These are phyloP conservation scores for Tanypteryx hageni DNA, from an alignment of 2,888 invertebrate genomes.

Conservation along the genomic window DNA sequence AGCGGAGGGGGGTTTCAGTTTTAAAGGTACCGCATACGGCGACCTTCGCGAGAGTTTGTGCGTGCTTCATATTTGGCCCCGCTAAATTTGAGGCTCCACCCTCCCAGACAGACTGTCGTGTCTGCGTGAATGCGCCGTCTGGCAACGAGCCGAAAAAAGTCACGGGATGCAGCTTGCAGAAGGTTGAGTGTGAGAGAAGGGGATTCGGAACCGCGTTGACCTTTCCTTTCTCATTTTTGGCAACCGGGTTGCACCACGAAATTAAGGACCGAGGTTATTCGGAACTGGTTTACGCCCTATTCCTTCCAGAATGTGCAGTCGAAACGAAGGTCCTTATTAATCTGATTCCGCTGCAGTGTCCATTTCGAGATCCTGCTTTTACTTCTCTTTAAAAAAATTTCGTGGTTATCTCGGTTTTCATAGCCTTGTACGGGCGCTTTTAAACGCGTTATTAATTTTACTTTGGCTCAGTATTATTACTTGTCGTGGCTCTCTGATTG, in stretches of 20 bases:
- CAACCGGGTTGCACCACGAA: background rate
- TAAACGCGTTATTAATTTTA: too few species aligned
- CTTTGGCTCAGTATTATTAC: too few species aligned
- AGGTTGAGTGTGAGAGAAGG: background rate
- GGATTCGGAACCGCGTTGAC: background rate
- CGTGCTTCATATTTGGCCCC: background rate
- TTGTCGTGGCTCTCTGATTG: too few species aligned
- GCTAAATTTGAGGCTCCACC: background rate
- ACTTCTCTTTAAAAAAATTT: too few species aligned
- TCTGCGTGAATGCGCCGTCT: background rate
- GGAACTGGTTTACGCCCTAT: background rate
- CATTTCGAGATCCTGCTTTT: too few species aligned
- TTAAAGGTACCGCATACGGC: background rate
- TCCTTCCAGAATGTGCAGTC: background rate
- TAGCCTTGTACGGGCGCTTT: too few species aligned
- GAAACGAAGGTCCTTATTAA: background rate
- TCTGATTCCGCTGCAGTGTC: background rate
- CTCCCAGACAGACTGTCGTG: background rate
- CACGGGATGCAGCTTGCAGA: background rate
- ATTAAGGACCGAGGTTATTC: conserved; percentile 3
- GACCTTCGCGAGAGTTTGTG: background rate
- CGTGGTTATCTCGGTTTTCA: too few species aligned
- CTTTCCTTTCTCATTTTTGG: background rate
- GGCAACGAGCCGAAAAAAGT: background rate
- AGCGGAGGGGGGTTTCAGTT: background rate